Evolutionary conservation across 2,797 vertebrate genomes (phyloP).

Genomic region (Malacoctenus gilli): DNA sequence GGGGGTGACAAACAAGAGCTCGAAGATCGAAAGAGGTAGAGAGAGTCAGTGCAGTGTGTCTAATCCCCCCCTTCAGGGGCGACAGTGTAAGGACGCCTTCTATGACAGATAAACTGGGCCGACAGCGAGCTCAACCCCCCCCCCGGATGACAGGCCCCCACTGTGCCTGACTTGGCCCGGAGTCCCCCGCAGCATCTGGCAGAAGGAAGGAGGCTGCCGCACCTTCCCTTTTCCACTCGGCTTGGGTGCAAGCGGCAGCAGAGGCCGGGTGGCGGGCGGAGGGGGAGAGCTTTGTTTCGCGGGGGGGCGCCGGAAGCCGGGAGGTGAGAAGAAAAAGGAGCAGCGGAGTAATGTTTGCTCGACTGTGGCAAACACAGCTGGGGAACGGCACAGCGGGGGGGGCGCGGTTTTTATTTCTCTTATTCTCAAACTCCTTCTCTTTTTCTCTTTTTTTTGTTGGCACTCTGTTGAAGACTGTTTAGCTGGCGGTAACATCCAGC

Average conservation of each 20-base stretch:
- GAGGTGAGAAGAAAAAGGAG: constrained; percentile 24
- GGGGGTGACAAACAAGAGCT: too few relatives aligned
- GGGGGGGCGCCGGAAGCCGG: constrained; percentile 6
- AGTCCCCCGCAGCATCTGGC: constrained; percentile 36
- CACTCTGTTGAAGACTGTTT: constrained; percentile 19
- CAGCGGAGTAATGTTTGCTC: constrained; percentile 28
- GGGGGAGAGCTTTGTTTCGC: constrained; percentile 13
- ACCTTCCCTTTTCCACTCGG: constrained; percentile 27
- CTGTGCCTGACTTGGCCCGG: constrained; percentile 28
- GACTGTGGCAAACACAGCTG: constrained; percentile 44
- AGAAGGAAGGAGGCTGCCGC: constrained; percentile 23
- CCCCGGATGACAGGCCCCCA: constrained; percentile 54
- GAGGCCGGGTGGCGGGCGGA: neutral
- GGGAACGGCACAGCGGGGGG: constrained; percentile 37
- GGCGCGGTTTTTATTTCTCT: constrained; percentile 33
- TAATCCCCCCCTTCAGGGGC: constrained; percentile 72
- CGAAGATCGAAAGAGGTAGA: constrained; percentile 47
- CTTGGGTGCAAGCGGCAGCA: constrained; percentile 3
- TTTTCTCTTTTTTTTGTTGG: too few relatives aligned
- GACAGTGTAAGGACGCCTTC: constrained; percentile 58
- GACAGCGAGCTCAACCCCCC: constrained; percentile 50
- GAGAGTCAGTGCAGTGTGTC: constrained; percentile 65
- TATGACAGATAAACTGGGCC: constrained; percentile 69
- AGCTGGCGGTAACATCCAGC: constrained; percentile 15
- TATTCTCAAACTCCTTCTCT: too few relatives aligned